Percentiles rank a stretch among this genome's conserved stretches.
Conservation (phyloP, 2,888 invertebrate species). For the Alloscopus bannaensis region DNA sequence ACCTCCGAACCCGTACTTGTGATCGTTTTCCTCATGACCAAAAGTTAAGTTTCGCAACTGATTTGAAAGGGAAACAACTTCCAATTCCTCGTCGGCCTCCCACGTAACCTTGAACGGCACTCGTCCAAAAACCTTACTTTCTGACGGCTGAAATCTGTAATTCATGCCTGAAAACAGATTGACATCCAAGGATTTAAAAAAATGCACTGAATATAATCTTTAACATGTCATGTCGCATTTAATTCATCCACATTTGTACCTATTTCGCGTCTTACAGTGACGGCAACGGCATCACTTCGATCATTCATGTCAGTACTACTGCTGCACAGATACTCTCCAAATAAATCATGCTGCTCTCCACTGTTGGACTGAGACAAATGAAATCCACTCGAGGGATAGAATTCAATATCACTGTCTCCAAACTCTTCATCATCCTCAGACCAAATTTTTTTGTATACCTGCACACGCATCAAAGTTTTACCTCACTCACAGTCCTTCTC, state of each 20-base stretch:
- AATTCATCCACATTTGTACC: no score
- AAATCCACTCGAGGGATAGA: constrained; percentile 62
- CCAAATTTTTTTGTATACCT: constrained; percentile 62
- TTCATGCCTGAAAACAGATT: no score
- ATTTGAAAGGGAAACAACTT: constrained; percentile 26
- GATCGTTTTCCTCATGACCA: constrained; percentile 33
- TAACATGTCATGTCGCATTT: no score
- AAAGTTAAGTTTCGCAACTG: constrained; percentile 33
- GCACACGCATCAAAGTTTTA: constrained; percentile 4
- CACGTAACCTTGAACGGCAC: constrained; percentile 56
- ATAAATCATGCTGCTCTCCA: constrained; percentile 28
- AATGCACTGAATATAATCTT: no score
- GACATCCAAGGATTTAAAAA: no score
- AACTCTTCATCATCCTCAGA: constrained; percentile 59
- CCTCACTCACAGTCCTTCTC: no score
- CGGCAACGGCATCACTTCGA: constrained; percentile 52
- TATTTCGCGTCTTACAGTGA: constrained; percentile 31
- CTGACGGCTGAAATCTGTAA: constrained; percentile 32
- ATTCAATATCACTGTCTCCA: constrained; percentile 54
- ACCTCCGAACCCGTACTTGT: constrained; percentile 41
- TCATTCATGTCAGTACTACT: constrained; percentile 59
- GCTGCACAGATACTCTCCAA: constrained; percentile 62
- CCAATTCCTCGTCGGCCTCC: constrained; percentile 64
- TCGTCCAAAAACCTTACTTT: constrained; percentile 31
- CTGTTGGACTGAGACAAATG: constrained; percentile 49